These are phyloP conservation scores for Porites lobata DNA, from an alignment of 92 coral and sea anemone genomes.

Conservation along the genomic window DNA sequence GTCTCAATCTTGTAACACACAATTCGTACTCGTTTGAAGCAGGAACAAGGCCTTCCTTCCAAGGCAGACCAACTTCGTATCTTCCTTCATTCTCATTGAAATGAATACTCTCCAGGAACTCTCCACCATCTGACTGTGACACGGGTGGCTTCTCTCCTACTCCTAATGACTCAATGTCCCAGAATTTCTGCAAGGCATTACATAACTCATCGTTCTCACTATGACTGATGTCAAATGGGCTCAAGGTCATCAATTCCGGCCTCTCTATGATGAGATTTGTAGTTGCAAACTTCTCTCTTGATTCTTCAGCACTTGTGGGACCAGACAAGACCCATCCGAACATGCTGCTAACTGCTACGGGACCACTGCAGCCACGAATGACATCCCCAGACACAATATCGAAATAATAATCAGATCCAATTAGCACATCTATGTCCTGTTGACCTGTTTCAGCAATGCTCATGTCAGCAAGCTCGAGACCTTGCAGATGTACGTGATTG, in stretches of 20 bases:
- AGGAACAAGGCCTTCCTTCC: constrained; percentile 37
- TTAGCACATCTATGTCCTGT: constrained; percentile 54
- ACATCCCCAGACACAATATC: constrained; percentile 60
- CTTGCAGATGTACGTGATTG: constrained; percentile 17
- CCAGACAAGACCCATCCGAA: constrained; percentile 41
- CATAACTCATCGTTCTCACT: constrained; percentile 42
- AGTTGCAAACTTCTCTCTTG: no score
- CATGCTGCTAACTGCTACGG: constrained; percentile 39
- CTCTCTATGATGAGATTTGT: no score
- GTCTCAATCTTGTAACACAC: constrained; percentile 60
- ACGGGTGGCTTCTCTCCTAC: constrained; percentile 1
- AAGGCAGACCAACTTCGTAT: constrained; percentile 66
- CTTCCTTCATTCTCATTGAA: constrained; percentile 26
- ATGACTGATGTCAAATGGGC: neutral
- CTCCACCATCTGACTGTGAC: neutral
- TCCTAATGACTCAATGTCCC: constrained; percentile 58
- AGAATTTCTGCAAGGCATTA: constrained; percentile 45
- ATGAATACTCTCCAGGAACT: constrained; percentile 4
- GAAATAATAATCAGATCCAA: constrained; percentile 69
- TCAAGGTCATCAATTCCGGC: constrained; percentile 14
- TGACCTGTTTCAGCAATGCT: constrained; percentile 34
- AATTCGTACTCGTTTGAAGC: constrained; percentile 50
- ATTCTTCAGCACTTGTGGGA: constrained; percentile 9
- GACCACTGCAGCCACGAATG: constrained; percentile 36
- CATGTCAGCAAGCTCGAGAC: constrained; percentile 52